phyloP scores from a whole-genome alignment of 2,888 invertebrate species.

The Diaphora mendica region DNA sequence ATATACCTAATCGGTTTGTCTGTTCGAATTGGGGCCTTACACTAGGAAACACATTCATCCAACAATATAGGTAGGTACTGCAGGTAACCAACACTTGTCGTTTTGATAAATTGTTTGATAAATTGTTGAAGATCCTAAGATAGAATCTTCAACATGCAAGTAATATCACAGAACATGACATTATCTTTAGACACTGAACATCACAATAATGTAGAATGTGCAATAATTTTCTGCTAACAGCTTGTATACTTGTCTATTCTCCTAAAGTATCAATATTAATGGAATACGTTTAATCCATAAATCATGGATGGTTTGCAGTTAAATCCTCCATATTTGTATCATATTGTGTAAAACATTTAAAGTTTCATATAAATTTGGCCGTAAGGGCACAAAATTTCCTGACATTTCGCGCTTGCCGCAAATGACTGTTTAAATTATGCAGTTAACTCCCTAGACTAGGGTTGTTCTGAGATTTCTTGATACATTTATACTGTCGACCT shows the following conservation, averaged over 20 bases:
- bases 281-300: neutral
- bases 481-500: slow-evolving; percentile 44
- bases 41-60: neutral
- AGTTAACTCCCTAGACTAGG: slow-evolving; percentile 66
- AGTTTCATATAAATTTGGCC: slow-evolving; percentile 33
- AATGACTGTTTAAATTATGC: slow-evolving; percentile 78
- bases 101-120: too few relatives aligned
- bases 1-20: neutral
- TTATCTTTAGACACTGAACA: neutral
- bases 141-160: neutral
- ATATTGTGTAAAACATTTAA: slow-evolving; percentile 33
- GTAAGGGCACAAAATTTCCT: slow-evolving; percentile 58
- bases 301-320: neutral
- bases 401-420: slow-evolving; percentile 73
- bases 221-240: neutral
- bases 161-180: neutral
- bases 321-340: slow-evolving; percentile 32
- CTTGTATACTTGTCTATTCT: neutral
- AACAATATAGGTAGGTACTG: too few relatives aligned
- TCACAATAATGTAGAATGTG: neutral
- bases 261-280: neutral
- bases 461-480: slow-evolving; percentile 31
- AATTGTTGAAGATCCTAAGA: neutral
- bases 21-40: neutral
- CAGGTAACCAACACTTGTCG: neutral